Evolutionary conservation across 2,888 invertebrate species (phyloP).

Genomic region (Mylabris sibirica): DNA sequence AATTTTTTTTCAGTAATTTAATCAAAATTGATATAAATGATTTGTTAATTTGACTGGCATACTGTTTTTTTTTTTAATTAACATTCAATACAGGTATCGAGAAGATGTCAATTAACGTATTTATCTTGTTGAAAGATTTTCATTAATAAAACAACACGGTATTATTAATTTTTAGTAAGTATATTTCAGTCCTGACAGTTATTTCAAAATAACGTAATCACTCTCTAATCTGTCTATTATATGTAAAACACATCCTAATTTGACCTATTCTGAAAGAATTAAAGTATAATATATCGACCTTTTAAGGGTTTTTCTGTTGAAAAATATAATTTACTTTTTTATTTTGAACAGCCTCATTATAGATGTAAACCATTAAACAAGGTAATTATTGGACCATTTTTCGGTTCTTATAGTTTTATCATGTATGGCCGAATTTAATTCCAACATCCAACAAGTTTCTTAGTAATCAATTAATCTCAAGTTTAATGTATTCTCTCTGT

Average conservation of each 20-base stretch:
- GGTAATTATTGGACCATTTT: not conserved
- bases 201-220: not conserved
- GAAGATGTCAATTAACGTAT: not conserved
- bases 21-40: constrained; percentile 8
- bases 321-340: too few relatives aligned
- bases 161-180: not conserved
- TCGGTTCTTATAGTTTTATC: constrained; percentile 31
- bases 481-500: constrained; percentile 43
- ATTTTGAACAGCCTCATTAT: too few relatives aligned
- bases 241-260: not conserved
- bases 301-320: not conserved
- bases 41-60: not conserved
- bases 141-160: not conserved
- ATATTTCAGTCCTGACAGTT: not conserved
- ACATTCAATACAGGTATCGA: not conserved
- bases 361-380: too few relatives aligned
- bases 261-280: not conserved
- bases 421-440: constrained; percentile 36
- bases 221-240: not conserved
- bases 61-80: not conserved
- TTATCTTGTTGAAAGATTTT: not conserved
- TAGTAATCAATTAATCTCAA: constrained; percentile 43
- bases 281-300: not conserved
- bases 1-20: constrained; percentile 12
- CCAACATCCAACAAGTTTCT: constrained; percentile 21